Conservation (phyloP, 2,797 vertebrate genomes). For the Psittacula derbiana region DNA sequence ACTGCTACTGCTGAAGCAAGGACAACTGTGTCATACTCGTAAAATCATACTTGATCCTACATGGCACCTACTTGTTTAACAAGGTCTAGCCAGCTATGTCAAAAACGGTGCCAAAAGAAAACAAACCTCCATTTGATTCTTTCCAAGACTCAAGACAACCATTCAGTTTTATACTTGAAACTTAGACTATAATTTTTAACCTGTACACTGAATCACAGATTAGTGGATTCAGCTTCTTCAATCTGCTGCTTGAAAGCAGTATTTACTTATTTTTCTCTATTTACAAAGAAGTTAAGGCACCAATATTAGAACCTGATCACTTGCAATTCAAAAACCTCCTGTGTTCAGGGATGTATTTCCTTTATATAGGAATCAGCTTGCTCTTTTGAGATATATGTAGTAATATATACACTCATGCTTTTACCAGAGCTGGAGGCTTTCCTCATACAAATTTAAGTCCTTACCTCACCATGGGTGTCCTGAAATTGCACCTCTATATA, state of each 20-base stretch:
- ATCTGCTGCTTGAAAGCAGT: neutral
- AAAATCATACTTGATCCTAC: neutral
- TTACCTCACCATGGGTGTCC: constrained; percentile 75
- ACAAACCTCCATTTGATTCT: neutral
- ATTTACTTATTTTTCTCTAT: neutral
- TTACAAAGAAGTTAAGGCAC: neutral
- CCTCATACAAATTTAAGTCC: neutral
- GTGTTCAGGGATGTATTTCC: rapidly evolving
- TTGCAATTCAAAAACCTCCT: neutral
- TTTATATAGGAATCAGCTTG: neutral
- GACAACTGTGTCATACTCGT: neutral
- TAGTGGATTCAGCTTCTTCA: neutral
- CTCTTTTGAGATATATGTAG: neutral
- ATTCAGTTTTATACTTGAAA: neutral
- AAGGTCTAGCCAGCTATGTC: neutral
- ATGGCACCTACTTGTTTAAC: neutral
- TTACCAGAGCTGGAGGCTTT: neutral
- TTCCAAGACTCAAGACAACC: neutral
- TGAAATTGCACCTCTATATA: constrained; percentile 84
- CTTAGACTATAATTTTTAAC: neutral
- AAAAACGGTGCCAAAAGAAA: neutral
- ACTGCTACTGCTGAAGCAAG: neutral
- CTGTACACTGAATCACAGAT: neutral
- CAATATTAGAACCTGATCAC: neutral
- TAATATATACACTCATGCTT: neutral